Conservation (phyloP, 2,888 invertebrate genomes). For the Rhimphoctona megacephalus region DNA sequence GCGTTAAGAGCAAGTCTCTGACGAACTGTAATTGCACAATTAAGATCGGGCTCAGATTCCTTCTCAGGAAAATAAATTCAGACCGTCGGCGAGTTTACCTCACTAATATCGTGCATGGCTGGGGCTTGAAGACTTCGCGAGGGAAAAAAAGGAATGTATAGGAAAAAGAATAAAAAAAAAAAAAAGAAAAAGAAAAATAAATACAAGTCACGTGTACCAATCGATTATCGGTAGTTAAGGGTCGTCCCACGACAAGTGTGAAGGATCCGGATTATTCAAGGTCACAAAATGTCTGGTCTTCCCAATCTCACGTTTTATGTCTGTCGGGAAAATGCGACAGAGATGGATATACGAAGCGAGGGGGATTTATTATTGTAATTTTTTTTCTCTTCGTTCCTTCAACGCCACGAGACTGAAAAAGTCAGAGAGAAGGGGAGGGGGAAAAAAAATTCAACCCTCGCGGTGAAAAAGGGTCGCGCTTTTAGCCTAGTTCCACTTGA, state of each 20-base stretch:
- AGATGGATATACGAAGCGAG: conserved; percentile 44
- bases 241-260: conserved; percentile 38
- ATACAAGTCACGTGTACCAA: conserved; percentile 29
- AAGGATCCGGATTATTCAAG: conserved; percentile 63
- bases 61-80: background rate
- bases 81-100: background rate
- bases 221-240: conserved; percentile 59
- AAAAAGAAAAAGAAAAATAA: background rate
- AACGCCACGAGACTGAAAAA: conserved; percentile 26
- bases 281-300: conserved; percentile 67
- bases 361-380: conserved; percentile 65
- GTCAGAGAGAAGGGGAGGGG: background rate
- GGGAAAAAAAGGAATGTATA: background rate
- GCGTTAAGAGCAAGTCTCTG: background rate
- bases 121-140: background rate
- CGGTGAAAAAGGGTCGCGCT: conserved; percentile 57
- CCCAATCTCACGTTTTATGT: conserved; percentile 38
- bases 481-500: conserved; percentile 65
- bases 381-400: conserved; percentile 40
- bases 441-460: conserved; percentile 47
- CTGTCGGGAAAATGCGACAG: conserved; percentile 24
- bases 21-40: background rate
- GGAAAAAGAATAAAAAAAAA: background rate
- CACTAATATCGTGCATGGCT: background rate
- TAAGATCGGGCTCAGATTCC: background rate